Percentiles rank a stretch among this genome's conserved stretches.
Conservation (phyloP, 2,113 vertebrate genomes). For the Felis chaus region DNA sequence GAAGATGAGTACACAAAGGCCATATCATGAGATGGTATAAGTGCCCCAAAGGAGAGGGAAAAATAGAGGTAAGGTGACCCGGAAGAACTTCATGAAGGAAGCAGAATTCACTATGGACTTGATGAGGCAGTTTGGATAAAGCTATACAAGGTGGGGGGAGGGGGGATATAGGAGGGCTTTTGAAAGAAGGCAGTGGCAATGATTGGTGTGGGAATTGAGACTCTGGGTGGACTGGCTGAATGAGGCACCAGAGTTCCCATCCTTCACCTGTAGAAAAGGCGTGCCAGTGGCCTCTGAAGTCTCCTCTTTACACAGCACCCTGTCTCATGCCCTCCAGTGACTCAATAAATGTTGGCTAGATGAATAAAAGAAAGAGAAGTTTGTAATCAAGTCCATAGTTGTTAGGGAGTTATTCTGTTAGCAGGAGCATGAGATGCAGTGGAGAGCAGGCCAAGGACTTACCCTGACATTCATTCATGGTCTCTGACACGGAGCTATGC, state of each 20-base stretch:
- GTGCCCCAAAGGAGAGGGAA: accelerated
- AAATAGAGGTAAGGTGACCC: no score
- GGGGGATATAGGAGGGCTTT: not conserved
- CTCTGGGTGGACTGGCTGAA: not conserved
- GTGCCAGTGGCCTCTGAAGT: no score
- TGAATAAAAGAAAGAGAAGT: not conserved
- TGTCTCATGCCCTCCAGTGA: accelerated
- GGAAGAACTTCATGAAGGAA: not conserved
- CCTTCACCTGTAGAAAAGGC: not conserved
- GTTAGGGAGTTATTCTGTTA: not conserved
- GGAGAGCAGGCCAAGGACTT: not conserved
- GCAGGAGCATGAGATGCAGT: not conserved
- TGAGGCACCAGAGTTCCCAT: no score
- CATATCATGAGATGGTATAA: not conserved
- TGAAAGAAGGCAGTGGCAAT: not conserved
- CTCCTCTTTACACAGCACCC: not conserved
- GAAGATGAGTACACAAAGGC: not conserved
- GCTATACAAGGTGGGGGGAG: no score
- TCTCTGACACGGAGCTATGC: accelerated
- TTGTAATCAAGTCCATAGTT: not conserved
- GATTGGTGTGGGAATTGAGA: not conserved
- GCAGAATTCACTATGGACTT: not conserved
- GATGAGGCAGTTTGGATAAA: not conserved
- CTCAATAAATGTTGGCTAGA: not conserved
- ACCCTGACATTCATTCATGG: not conserved